Conservation (phyloP, 2,113 vertebrate genomes). For the Nothoprocta perdicaria region DNA sequence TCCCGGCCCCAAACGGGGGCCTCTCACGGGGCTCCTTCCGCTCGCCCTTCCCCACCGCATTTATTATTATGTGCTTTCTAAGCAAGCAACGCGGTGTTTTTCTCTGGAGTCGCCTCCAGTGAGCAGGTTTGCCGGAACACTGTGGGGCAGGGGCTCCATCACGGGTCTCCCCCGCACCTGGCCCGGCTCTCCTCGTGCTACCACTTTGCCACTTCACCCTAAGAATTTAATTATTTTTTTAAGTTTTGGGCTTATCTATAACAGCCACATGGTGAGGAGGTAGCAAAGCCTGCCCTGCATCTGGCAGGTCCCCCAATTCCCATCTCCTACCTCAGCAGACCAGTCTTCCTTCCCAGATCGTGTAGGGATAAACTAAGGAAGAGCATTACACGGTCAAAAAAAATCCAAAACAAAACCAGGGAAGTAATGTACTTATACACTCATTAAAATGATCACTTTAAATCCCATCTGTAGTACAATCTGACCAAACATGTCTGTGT, state of each 20-base stretch:
- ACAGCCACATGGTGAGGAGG: fast-evolving
- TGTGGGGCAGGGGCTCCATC: too few species aligned
- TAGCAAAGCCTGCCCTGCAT: not conserved
- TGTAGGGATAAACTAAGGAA: not conserved
- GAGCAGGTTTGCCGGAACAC: not conserved
- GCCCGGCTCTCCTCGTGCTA: too few species aligned
- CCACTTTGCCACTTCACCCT: too few species aligned
- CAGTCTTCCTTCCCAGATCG: too few species aligned
- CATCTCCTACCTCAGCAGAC: not conserved
- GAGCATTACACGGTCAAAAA: not conserved
- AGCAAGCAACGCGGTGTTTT: not conserved
- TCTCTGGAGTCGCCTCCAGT: not conserved
- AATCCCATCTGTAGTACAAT: not conserved
- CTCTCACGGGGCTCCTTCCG: too few species aligned
- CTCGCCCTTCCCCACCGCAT: too few species aligned
- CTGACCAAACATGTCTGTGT: not conserved
- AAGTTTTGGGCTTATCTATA: not conserved
- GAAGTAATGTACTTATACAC: not conserved
- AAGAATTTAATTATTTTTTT: not conserved
- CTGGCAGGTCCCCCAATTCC: fast-evolving
- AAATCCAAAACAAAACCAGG: not conserved
- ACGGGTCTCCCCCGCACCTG: too few species aligned
- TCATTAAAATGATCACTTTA: not conserved
- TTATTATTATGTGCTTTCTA: not conserved
- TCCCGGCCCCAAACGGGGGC: too few species aligned